Percentiles rank a stretch among this genome's conserved stretches.
phyloP scores from a whole-genome alignment of 2,797 vertebrate genomes.

The Octomys mimax region DNA sequence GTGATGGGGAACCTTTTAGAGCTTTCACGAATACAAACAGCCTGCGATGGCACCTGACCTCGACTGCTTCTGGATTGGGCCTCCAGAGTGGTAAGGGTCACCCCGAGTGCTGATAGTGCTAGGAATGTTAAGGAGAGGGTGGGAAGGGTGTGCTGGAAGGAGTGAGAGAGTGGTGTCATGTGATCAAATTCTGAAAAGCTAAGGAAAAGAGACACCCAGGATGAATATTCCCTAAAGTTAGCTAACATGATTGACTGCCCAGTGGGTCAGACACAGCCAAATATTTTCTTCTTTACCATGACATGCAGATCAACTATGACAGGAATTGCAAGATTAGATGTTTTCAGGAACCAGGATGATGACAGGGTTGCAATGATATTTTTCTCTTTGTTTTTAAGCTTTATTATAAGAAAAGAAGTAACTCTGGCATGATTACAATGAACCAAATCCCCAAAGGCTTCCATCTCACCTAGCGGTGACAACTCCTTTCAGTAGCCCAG shows the following conservation, averaged over 20 bases:
- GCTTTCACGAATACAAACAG: background rate
- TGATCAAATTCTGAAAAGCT: background rate
- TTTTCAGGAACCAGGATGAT: background rate
- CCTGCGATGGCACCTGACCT: background rate
- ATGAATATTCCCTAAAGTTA: background rate
- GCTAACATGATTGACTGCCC: background rate
- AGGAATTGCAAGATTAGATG: slow-evolving; percentile 13
- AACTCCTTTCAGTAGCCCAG: background rate
- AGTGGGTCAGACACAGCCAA: background rate
- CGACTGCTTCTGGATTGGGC: background rate
- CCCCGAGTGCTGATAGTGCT: background rate
- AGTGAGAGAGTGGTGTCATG: background rate
- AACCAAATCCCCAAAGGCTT: background rate
- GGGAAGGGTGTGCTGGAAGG: accelerated
- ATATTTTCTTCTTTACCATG: background rate
- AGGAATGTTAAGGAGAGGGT: background rate
- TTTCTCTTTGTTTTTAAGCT: slow-evolving; percentile 26
- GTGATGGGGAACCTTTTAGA: background rate
- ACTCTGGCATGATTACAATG: background rate
- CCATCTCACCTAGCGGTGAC: background rate
- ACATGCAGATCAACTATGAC: background rate
- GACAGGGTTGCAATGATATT: background rate
- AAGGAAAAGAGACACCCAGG: background rate
- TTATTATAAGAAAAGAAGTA: background rate
- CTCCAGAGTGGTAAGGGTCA: background rate